Evolutionary conservation across 2,113 vertebrate species (phyloP), one percentile per base, ranked within the genome.

Genomic region (Genyomyrus donnyi): DNA sequence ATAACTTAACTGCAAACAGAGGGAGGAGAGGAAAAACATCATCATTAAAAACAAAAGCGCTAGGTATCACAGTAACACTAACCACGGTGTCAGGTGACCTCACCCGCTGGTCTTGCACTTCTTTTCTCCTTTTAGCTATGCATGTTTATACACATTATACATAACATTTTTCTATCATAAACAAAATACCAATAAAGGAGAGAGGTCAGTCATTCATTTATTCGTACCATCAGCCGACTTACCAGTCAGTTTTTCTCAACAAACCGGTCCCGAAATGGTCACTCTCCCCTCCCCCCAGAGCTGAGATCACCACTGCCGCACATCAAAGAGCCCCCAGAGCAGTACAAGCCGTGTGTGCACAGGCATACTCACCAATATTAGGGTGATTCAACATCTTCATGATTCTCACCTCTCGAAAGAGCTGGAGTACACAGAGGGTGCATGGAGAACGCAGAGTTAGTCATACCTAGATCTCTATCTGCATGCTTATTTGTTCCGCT

Each of bases 311-410:
- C n/a, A 35, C 17, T 5, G 2, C 11, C 8, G 50, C 7, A n/a
- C 27, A 19, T 27, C 45, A 31, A 31, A 50, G 62, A 8, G 4
- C 15, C 27, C 15, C 39, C 39, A 45, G 45, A 77, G 42, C 27
- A 42, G 21, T 39, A 35, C 21, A 10, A 42, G 74, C 74, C 35
- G 3, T n/a, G 88, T 31, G 13, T 1, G 88, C n/a, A 49, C 46
- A 89, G 27, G 66, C 49, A 88, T 62, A 92, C 97, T 98, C 94
- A 99, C 98, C 98, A 95, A 98, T 98, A 94, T 98, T 98, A 90
- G 98, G 98, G 92, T 98, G 98, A 95, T 98, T 99, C 94, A 98
- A 93, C 92, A 98, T 95, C 95, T 99, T 98, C 98, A 99, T 99
- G 93, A 99, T 99, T 93, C 97, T 96, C 91, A 99, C 98, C 95